Conservation (phyloP, 2,888 invertebrate species). For the Isoperla grammatica region DNA sequence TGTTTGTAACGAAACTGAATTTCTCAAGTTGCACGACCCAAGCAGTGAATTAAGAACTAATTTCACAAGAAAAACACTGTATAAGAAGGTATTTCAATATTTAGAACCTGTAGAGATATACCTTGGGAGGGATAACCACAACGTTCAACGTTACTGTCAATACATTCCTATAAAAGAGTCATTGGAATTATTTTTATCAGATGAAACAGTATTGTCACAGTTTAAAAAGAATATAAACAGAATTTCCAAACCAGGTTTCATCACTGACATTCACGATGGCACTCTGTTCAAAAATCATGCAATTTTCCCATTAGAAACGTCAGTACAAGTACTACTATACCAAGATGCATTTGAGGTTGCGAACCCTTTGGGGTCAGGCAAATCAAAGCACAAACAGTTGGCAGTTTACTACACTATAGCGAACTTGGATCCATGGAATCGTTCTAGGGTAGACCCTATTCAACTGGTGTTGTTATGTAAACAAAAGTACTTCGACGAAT, state of each 20-base stretch:
- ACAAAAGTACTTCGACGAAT: background rate
- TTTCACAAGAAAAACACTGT: too few relatives aligned
- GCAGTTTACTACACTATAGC: background rate
- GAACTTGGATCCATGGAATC: constrained; percentile 1
- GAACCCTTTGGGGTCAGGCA: background rate
- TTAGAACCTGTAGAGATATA: too few relatives aligned
- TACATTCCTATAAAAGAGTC: constrained; percentile 5
- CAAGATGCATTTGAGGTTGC: background rate
- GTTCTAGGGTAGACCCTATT: background rate
- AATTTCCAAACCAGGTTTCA: background rate
- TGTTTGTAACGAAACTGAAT: too few relatives aligned
- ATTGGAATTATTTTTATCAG: background rate
- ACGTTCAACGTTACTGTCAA: background rate
- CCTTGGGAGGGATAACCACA: background rate
- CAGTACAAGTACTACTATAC: constrained; percentile 10
- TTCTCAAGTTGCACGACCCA: too few relatives aligned
- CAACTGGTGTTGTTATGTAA: constrained; percentile 7
- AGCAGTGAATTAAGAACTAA: too few relatives aligned
- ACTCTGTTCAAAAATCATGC: background rate
- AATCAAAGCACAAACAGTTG: background rate
- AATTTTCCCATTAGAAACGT: background rate
- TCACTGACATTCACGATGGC: background rate
- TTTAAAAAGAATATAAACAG: background rate
- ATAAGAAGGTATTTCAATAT: too few relatives aligned
- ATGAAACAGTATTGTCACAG: background rate